Conservation (phyloP, 2,113 vertebrate genomes). For the Isichthys henryi region DNA sequence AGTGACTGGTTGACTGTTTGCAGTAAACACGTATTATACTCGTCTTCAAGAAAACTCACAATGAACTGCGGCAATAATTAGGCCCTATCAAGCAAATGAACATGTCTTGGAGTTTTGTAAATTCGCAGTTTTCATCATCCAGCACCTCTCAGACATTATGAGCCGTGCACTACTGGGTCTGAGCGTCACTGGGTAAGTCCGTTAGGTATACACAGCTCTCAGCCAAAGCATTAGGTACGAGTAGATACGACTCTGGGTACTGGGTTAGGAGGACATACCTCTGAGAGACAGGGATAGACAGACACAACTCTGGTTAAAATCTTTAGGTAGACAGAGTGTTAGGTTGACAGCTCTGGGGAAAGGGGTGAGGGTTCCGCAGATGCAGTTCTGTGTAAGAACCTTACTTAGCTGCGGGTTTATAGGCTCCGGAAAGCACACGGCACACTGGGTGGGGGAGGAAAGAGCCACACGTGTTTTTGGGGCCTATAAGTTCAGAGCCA, state of each 20-base stretch:
- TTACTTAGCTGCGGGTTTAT: neutral
- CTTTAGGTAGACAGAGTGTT: neutral
- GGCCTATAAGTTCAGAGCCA: neutral
- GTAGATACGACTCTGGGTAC: neutral
- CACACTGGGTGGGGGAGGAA: neutral
- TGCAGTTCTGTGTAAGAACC: neutral
- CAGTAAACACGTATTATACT: neutral
- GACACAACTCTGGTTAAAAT: neutral
- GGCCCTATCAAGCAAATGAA: neutral
- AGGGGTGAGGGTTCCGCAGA: neutral
- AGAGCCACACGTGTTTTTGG: neutral
- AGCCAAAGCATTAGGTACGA: neutral
- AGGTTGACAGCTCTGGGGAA: neutral
- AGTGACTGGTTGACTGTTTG: constrained; percentile 29
- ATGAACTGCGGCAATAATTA: neutral
- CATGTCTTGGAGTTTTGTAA: neutral
- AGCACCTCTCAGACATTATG: neutral
- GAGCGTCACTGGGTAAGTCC: neutral
- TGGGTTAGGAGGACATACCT: neutral
- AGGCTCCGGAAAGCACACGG: neutral
- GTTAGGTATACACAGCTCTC: neutral
- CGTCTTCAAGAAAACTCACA: neutral
- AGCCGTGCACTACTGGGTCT: neutral
- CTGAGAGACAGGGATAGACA: neutral
- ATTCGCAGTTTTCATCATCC: neutral